These are phyloP conservation scores for Andrena haemorrhoa DNA, from an alignment of 2,888 invertebrate genomes.

Conservation along the genomic window DNA sequence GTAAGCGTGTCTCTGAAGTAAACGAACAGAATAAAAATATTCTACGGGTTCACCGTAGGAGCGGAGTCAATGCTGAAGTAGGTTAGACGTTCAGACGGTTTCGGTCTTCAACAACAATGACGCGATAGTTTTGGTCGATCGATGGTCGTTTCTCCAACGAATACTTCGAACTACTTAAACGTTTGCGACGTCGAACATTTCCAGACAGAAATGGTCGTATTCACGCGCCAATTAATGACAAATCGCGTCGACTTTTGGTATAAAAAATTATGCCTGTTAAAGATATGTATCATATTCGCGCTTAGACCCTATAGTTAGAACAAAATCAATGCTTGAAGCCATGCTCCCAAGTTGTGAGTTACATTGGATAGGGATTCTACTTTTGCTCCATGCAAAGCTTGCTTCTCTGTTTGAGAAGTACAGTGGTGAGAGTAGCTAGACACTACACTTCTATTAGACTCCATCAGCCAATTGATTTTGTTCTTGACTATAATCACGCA, in stretches of 20 bases:
- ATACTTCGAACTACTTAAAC: slow-evolving; percentile 40
- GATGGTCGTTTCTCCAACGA: slow-evolving; percentile 15
- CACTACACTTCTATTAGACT: background rate
- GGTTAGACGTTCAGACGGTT: slow-evolving; percentile 3
- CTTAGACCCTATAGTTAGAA: slow-evolving; percentile 21
- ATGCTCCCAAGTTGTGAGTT: background rate
- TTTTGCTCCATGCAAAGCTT: background rate
- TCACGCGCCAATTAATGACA: slow-evolving; percentile 17
- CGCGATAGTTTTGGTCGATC: slow-evolving; percentile 38
- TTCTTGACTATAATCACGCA: slow-evolving; percentile 13
- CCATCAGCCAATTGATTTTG: background rate
- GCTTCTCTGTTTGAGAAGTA: background rate
- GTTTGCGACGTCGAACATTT: slow-evolving; percentile 48
- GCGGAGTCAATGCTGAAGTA: slow-evolving; percentile 19
- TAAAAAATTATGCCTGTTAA: slow-evolving; percentile 42
- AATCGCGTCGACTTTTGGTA: slow-evolving; percentile 28
- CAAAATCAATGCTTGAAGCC: slow-evolving; percentile 1
- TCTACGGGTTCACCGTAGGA: background rate
- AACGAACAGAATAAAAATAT: slow-evolving; percentile 38
- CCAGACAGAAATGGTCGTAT: slow-evolving; percentile 31
- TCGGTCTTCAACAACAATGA: background rate
- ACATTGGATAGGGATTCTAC: background rate
- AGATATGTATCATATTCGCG: slow-evolving; percentile 50
- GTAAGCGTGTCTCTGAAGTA: slow-evolving; percentile 55
- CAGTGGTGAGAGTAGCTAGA: background rate